Conservation (phyloP, 2,113 vertebrate species). For the Heterochromis multidens region DNA sequence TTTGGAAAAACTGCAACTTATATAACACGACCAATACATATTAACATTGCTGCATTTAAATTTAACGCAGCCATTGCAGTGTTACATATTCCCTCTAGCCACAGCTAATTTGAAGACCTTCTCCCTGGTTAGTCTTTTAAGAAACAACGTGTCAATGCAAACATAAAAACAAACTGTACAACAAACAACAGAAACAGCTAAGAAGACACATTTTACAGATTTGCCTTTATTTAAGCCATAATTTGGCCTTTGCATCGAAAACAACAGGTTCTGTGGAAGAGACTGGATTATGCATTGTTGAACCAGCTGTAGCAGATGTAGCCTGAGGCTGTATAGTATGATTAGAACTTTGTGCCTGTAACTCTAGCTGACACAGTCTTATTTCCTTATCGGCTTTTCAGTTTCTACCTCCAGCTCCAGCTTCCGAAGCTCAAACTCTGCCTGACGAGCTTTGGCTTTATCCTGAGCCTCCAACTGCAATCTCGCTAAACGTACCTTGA, state of each 20-base stretch:
- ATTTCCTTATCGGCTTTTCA: no score
- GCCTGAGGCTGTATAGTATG: no score
- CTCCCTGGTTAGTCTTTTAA: background rate
- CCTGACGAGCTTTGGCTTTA: background rate
- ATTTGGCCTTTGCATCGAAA: background rate
- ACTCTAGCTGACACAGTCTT: no score
- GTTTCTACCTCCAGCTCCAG: fast-evolving
- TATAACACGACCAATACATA: background rate
- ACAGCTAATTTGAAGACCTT: background rate
- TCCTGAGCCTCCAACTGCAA: background rate
- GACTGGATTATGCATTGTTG: background rate
- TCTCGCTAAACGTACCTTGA: background rate
- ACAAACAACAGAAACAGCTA: background rate
- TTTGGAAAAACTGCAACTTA: background rate
- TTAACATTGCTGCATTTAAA: background rate
- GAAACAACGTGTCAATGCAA: fast-evolving
- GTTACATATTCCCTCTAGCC: fast-evolving
- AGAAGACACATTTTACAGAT: background rate
- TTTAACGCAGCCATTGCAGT: background rate
- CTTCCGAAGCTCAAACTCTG: background rate
- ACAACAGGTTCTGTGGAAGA: background rate
- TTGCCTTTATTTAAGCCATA: no score
- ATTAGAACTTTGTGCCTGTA: background rate
- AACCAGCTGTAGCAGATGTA: background rate
- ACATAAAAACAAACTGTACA: background rate